Base-by-base conservation (phyloP, 64 coral and sea anemone species). In the Montipora efflorescens region DNA sequence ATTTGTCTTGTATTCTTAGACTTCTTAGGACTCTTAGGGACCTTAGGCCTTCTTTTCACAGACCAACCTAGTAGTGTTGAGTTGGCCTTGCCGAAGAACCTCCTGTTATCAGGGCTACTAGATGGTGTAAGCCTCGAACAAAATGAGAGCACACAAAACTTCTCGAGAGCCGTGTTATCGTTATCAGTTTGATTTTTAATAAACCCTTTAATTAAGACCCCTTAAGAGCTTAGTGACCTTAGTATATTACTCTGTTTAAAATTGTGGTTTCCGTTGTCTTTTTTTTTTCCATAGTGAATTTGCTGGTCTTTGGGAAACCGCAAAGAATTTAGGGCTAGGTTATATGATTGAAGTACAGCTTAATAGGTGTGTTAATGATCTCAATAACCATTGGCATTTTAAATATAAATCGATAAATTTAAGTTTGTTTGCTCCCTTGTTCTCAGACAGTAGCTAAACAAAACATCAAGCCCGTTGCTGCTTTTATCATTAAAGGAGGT, bases 281-380 rank as follows among this genome's bases (percentile, higher is more conserved):
- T 55, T 87, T 74, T 87, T 76, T 87, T 87, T 87, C 75, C 61
- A 79, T 62, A 79, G 88, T 90, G 67, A 90, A 90, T 90, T 90
- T 90, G 88, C 75, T 90, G 88, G 74, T 75, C 88, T 90, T 9
- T 52, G 22, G 77, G 50, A 90, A 90, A 90, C 88, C 44, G 87
- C 87, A 89, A 89, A 89, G 87, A 89, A 89, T 11, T 78, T 90
- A 79, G 88, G 88, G 25, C 51, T 90, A 4, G 88, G 88, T 79
- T 59, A 90, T 19, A 90, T 16, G 50, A 90, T 90, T 79, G 88
- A 67, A 69, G 59, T 69, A 69, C 83, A 73, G 18, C 45, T 87
- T 36, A 69, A 87, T 6, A 19, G 61, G 61, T 87, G 36, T 73
- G 61, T 19, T 18, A 59, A 84, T 28, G 55, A 36, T 47, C 55